Percentiles rank a stretch among this genome's conserved stretches.
phyloP scores from a whole-genome alignment of 2,888 invertebrate genomes.

The Aethes cnicana region DNA sequence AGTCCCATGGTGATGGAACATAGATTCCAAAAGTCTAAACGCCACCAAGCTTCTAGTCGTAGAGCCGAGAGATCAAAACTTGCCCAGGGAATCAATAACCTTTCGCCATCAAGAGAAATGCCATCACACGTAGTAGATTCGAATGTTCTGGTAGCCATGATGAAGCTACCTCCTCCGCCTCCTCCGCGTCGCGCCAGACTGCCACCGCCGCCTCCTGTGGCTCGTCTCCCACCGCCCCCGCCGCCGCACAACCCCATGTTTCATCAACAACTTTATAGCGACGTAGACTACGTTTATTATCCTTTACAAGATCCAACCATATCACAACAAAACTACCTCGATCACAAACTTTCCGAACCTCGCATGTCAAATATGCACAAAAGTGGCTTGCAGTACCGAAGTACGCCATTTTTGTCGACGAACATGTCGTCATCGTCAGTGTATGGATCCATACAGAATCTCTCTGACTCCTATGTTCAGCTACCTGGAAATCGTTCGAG shows the following conservation, averaged over 20 bases:
- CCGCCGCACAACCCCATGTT: slow-evolving; percentile 93
- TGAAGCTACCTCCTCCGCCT: slow-evolving; percentile 83
- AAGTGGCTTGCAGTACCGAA: slow-evolving; percentile 89
- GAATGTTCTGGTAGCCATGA: slow-evolving; percentile 83
- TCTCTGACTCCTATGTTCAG: slow-evolving; percentile 89
- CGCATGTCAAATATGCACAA: slow-evolving; percentile 84
- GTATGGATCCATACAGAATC: slow-evolving; percentile 91
- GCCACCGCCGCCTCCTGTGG: slow-evolving; percentile 86
- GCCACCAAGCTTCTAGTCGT: slow-evolving; percentile 80
- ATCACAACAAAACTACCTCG: slow-evolving; percentile 94
- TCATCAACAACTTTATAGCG: slow-evolving; percentile 94
- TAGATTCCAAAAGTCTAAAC: slow-evolving; percentile 75
- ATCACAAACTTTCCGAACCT: slow-evolving; percentile 91
- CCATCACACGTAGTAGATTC: slow-evolving; percentile 65
- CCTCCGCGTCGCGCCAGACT: slow-evolving; percentile 83
- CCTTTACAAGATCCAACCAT: slow-evolving; percentile 94
- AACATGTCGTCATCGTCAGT: slow-evolving; percentile 86
- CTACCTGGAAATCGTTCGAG: slow-evolving; percentile 84
- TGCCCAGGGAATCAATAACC: slow-evolving; percentile 71
- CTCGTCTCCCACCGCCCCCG: slow-evolving; percentile 86
- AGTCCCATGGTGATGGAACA: slow-evolving; percentile 77
- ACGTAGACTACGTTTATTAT: slow-evolving; percentile 95
- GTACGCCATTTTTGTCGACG: slow-evolving; percentile 89
- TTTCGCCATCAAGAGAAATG: slow-evolving; percentile 75
- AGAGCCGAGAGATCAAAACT: slow-evolving; percentile 84